These are phyloP conservation scores for Nasonia oneida DNA, from an alignment of 2,888 invertebrate species.

Conservation along the genomic window DNA sequence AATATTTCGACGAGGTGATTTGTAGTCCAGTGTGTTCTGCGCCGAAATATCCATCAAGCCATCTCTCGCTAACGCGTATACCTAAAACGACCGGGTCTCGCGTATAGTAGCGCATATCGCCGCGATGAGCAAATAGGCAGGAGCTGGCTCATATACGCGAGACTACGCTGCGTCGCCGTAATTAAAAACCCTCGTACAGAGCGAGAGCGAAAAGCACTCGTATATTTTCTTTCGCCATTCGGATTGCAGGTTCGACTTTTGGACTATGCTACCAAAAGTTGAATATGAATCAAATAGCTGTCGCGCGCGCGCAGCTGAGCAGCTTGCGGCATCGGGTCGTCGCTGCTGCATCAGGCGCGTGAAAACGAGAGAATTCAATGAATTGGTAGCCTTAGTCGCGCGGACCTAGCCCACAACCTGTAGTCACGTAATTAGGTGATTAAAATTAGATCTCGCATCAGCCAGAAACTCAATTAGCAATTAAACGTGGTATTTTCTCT, in stretches of 20 bases:
- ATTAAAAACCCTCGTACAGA: background rate
- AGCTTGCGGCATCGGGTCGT: constrained; percentile 14
- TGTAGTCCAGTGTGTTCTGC: constrained; percentile 26
- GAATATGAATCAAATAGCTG: constrained; percentile 16
- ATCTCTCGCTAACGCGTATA: constrained; percentile 2
- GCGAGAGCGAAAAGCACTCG: background rate
- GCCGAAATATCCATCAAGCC: constrained; percentile 51
- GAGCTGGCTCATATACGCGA: too few species aligned
- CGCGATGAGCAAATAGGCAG: background rate
- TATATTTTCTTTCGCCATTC: background rate
- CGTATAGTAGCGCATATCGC: background rate
- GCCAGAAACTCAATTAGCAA: constrained; percentile 83
- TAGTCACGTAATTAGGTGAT: constrained; percentile 82
- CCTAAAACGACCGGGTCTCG: background rate
- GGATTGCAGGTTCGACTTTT: background rate
- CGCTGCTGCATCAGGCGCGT: background rate
- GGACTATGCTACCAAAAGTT: constrained; percentile 12
- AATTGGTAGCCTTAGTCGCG: constrained; percentile 64
- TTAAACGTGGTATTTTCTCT: constrained; percentile 83
- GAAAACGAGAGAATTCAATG: constrained; percentile 51
- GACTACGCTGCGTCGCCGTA: background rate
- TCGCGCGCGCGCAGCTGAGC: background rate
- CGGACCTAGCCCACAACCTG: constrained; percentile 76
- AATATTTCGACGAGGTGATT: constrained; percentile 50
- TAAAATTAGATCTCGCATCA: constrained; percentile 83